Base-by-base conservation (phyloP, 2,888 invertebrate genomes). In the Isoperla grammatica region DNA sequence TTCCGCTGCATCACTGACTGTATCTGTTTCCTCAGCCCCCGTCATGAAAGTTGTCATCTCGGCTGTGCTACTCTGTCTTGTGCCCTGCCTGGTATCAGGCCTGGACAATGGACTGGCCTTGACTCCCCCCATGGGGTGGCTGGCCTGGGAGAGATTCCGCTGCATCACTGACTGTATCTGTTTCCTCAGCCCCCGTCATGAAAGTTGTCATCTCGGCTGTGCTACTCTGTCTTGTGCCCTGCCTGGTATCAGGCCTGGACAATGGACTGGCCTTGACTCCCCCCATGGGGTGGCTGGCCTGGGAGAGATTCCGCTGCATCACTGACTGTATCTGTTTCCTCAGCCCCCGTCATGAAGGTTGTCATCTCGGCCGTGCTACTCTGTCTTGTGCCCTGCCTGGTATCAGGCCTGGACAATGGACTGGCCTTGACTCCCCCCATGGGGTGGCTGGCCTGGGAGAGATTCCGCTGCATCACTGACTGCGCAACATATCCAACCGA, bases 91-190 rank as follows among this genome's bases (percentile, higher is more conserved):
- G 29, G 53, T 53, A 15, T 17, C 39, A 12, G 55, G 73, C 0
- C 69, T 85, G 59, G 78, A 85, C 65, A 86, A 86, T 71, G 86
- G 86, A 0, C 70, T 85, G 48, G 85, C 83, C 0, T 68, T 76
- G 57, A 85, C 84, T 1, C 87, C 87, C 0, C 86, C 87, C 0
- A 86, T 87, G 86, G 86, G 86, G 37, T 87, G 86, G 86, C 75
- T 86, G 66, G 80, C 84, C 1, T 86, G 86, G 87, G 80, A 85
- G 67, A 71, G 85, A 61, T 86, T 81, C 69, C 29, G 4, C 5
- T 6, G 4, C 5, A 6, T 29, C 8, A 29, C 29, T 29, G 8
- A 8, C 4, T 29, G 29, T 4, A 4, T 29, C 8, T 29, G 4
- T 29, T 6, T 8, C 29, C 4, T 8, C 5, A 8, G 29, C 29